Evolutionary conservation across 2,113 vertebrate species (phyloP).

Genomic region (Hippocampus guttulatus): DNA sequence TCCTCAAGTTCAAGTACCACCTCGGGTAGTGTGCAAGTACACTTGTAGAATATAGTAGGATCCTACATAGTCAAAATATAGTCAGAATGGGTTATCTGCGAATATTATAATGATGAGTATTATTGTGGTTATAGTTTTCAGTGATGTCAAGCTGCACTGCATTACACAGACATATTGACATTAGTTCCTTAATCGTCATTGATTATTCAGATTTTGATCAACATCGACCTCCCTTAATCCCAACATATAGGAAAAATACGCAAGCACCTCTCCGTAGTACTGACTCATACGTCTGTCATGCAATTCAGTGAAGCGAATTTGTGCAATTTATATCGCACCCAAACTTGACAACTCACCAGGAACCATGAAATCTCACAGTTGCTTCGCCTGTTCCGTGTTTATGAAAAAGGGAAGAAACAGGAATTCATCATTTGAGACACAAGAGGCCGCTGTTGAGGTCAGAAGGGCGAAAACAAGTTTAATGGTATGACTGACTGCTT

Average conservation of each 20-base stretch:
- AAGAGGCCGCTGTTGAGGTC: conserved; percentile 63
- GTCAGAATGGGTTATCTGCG: neutral
- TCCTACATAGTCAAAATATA: neutral
- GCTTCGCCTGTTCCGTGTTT: neutral
- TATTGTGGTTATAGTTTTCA: neutral
- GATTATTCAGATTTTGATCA: neutral
- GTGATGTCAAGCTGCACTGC: neutral
- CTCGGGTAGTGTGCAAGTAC: neutral
- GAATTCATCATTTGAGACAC: conserved; percentile 21
- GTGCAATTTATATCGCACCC: neutral
- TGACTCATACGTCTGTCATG: neutral
- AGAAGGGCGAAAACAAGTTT: conserved; percentile 33
- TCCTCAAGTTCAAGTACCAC: neutral
- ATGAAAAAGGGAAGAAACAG: neutral
- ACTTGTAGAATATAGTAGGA: neutral
- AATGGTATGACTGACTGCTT: conserved; percentile 46
- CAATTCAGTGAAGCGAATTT: neutral
- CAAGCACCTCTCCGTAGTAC: neutral
- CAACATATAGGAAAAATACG: neutral
- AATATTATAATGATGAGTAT: neutral
- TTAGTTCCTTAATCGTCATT: neutral
- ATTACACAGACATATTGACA: neutral
- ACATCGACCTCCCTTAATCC: neutral
- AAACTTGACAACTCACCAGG: neutral
- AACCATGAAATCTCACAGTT: neutral